Evolutionary conservation across 2,888 invertebrate species (phyloP).

Genomic region (Synanthedon vespiformis): DNA sequence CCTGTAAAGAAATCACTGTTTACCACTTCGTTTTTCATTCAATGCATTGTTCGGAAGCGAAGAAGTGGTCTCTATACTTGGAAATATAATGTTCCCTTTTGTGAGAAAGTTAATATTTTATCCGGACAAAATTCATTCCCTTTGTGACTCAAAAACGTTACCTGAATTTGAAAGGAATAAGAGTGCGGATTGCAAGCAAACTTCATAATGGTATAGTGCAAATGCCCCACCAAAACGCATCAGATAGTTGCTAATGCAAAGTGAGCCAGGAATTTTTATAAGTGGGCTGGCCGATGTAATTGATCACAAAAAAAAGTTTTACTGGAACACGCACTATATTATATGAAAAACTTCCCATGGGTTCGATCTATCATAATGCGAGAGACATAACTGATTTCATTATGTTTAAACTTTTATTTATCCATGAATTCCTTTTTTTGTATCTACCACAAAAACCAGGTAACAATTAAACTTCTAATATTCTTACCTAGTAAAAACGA

Average conservation of each 20-base stretch:
- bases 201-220: constrained; percentile 34
- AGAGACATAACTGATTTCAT: not conserved
- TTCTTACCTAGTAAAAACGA: too few relatives aligned
- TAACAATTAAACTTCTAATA: too few relatives aligned
- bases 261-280: constrained; percentile 29
- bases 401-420: too few relatives aligned
- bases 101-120: constrained; percentile 66
- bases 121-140: constrained; percentile 53
- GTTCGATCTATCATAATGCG: not conserved
- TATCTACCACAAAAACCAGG: too few relatives aligned
- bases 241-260: constrained; percentile 33
- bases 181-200: constrained; percentile 46
- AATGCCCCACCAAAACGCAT: constrained; percentile 29
- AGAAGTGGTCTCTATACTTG: constrained; percentile 59
- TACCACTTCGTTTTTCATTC: constrained; percentile 66
- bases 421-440: too few relatives aligned
- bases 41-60: constrained; percentile 66
- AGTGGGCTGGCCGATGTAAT: constrained; percentile 51
- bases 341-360: not conserved
- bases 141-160: constrained; percentile 52
- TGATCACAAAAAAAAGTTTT: constrained; percentile 32
- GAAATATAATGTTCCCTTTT: constrained; percentile 65
- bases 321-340: not conserved
- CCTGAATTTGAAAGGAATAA: constrained; percentile 52
- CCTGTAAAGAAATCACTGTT: constrained; percentile 52